These are phyloP conservation scores for Ciconia nigra DNA, from an alignment of 2,797 vertebrate genomes.

Conservation along the genomic window DNA sequence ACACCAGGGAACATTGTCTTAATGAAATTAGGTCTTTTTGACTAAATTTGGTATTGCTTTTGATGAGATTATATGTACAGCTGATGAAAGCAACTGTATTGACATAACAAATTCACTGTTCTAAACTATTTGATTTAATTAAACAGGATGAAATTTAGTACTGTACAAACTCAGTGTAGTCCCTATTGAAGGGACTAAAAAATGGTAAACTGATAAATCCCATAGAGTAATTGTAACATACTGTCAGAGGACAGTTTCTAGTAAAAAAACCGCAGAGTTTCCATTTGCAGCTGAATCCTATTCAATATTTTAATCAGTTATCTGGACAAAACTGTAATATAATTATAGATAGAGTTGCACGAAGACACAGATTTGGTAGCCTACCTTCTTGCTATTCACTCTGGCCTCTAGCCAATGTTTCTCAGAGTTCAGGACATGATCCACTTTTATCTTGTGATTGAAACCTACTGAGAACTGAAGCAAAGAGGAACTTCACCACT, in stretches of 20 bases:
- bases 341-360: neutral
- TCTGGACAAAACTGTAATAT: neutral
- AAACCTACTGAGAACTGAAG: neutral
- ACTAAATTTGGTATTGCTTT: neutral
- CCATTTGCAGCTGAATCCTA: neutral
- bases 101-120: neutral
- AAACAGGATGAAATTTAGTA: neutral
- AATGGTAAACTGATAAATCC: neutral
- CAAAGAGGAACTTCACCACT: neutral
- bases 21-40: neutral
- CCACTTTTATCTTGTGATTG: neutral
- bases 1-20: neutral
- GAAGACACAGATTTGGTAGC: neutral
- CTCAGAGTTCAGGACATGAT: neutral
- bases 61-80: neutral
- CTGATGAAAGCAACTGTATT: neutral
- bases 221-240: neutral
- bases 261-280: neutral
- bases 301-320: neutral
- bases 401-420: neutral
- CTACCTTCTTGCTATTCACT: neutral
- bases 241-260: neutral
- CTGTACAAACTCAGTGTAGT: neutral
- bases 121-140: neutral
- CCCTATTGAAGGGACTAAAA: neutral